Base-by-base conservation (phyloP, 2,888 invertebrate genomes). In the Hydrotaea diabolus region DNA sequence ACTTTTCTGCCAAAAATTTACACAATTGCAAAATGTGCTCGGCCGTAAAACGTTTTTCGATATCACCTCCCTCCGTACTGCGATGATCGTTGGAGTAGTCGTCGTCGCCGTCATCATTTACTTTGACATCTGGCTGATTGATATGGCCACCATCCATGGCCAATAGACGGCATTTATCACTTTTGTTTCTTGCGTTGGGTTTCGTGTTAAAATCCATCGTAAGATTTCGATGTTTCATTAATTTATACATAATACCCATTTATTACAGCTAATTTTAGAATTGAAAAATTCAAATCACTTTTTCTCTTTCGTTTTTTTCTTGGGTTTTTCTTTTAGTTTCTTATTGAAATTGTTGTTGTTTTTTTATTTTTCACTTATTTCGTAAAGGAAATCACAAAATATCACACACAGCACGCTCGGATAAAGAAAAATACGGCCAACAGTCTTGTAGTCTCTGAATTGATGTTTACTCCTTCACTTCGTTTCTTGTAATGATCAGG, bases 221-320 rank as follows among this genome's bases (percentile, higher is more conserved):
- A 83, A 80, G 86, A 83, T n/a, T 89, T 88, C 66, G 88, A 53
- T 90, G 89, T 75, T 89, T 90, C 15, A 90, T 82, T 87, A 90
- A 88, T 83, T 90, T 90, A 69, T 91, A 90, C 86, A 91, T 89
- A 83, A 91, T 89, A 83, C 90, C 91, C 90, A 90, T 90, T 83
- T 80, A 82, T 31, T 75, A 36, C 0, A 62, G 17, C 11, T 57
- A 62, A 31, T 57, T 72, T 46, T 69, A 62, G 21, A 9, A 72
- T 59, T 11, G 11, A n/a, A 31, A 31, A 31, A 31, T 19, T 26
- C 7, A 36, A 72, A 31, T 39, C 71, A 57, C 43, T 19, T 66
- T 39, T 39, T 2, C 13, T 49, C n/a, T 13, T 49, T 49, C n/a
- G 17, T 19, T 69, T 46, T 17, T 3, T 66, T 59, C 2, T 62